Conservation (phyloP, 2,113 vertebrate species). For the Notothenia rossii region DNA sequence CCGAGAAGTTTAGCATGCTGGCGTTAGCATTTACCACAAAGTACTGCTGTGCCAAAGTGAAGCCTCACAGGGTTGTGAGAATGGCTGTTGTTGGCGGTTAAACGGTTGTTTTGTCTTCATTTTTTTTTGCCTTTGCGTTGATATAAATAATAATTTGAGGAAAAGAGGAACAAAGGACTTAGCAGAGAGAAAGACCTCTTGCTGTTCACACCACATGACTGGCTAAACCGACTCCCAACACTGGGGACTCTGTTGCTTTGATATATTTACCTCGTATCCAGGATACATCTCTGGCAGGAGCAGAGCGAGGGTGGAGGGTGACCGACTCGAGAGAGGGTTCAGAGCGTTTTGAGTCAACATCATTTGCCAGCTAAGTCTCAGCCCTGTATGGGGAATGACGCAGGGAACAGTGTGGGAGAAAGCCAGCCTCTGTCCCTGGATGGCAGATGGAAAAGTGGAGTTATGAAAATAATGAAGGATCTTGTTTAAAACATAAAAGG, state of each 20-base stretch:
- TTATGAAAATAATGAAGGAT: constrained; percentile 3
- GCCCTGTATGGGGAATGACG: constrained; percentile 33
- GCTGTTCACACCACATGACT: constrained; percentile 25
- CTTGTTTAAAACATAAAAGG: not conserved
- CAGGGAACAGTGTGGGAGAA: constrained; percentile 16
- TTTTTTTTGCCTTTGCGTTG: not conserved
- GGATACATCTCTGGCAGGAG: constrained; percentile 58
- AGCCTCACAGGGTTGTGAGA: not conserved
- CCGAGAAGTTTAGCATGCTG: not conserved
- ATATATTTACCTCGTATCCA: constrained; percentile 74
- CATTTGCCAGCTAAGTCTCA: constrained; percentile 28
- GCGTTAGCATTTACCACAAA: not conserved
- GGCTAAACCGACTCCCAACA: constrained; percentile 28
- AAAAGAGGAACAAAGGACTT: not conserved
- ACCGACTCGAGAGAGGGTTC: constrained; percentile 34
- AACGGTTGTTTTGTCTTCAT: not conserved
- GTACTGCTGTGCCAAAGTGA: not conserved
- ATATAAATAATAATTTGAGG: not conserved
- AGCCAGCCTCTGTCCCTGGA: constrained; percentile 36
- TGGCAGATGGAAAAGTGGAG: not conserved
- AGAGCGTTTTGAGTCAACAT: constrained; percentile 46
- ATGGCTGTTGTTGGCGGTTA: not conserved
- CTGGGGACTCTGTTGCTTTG: constrained; percentile 47
- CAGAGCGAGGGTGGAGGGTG: constrained; percentile 39
- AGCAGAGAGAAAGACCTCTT: constrained; percentile 23